Percentiles rank a stretch among this genome's conserved stretches.
Evolutionary conservation across 2,797 vertebrate species (phyloP).

Genomic region (Decapterus maruadsi): DNA sequence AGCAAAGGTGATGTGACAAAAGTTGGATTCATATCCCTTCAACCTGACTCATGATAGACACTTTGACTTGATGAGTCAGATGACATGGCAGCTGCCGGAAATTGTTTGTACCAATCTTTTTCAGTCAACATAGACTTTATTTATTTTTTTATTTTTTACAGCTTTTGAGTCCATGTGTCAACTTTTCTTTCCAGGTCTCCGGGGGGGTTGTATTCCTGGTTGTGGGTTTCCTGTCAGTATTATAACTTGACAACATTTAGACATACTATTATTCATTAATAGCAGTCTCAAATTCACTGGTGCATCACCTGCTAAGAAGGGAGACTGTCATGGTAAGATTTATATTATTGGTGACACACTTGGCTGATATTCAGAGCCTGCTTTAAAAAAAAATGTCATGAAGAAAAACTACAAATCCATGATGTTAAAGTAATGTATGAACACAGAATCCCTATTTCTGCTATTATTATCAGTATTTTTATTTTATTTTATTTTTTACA

Average conservation of each 20-base stretch:
- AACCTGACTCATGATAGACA: slow-evolving; percentile 3
- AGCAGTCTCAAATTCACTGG: neutral
- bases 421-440: neutral
- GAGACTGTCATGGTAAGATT: neutral
- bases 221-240: neutral
- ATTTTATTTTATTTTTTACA: too few species aligned
- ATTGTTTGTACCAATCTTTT: neutral
- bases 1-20: slow-evolving; percentile 21
- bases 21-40: slow-evolving; percentile 18
- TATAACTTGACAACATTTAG: neutral
- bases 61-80: slow-evolving; percentile 21
- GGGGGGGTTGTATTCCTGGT: neutral
- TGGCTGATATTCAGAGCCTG: neutral
- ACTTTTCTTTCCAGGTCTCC: neutral
- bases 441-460: neutral
- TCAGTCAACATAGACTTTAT: slow-evolving; percentile 6
- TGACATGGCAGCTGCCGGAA: slow-evolving; percentile 2
- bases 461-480: neutral
- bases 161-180: neutral
- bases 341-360: neutral
- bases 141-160: neutral
- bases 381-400: neutral
- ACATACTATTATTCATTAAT: neutral
- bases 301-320: neutral
- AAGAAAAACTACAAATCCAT: neutral